Conservation (phyloP, 1,140 invertebrate species). For the Cydia pomonella region DNA sequence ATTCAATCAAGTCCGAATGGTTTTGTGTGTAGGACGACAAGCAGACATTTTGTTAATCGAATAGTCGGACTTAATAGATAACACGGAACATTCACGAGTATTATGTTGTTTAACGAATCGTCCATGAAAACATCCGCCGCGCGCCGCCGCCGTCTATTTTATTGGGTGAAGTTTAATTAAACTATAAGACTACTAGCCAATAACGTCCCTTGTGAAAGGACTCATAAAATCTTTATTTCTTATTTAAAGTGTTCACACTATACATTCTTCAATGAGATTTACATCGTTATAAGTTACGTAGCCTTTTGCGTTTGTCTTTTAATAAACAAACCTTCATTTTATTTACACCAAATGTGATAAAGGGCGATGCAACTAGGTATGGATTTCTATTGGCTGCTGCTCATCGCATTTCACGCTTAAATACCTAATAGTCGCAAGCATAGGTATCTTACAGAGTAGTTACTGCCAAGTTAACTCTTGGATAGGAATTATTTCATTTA, state of each 20-base stretch:
- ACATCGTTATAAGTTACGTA: too few species aligned
- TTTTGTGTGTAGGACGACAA: not conserved
- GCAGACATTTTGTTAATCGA: not conserved
- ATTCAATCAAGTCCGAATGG: not conserved
- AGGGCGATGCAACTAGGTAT: not conserved
- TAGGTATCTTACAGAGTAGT: constrained; percentile 9
- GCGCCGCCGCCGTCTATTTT: too few species aligned
- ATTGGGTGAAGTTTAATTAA: too few species aligned
- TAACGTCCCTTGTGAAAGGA: too few species aligned
- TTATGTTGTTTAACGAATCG: too few species aligned
- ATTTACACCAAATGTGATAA: not conserved
- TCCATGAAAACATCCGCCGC: too few species aligned
- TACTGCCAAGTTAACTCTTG: not conserved
- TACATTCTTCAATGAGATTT: not conserved
- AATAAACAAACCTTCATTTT: too few species aligned
- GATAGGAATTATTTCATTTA: not conserved
- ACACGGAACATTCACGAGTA: not conserved
- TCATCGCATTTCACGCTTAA: constrained; percentile 1
- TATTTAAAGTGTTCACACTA: not conserved
- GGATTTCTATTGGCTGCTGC: not conserved
- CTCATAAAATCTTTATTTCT: too few species aligned
- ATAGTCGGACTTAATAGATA: not conserved
- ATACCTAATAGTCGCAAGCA: not conserved
- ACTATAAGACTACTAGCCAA: too few species aligned
- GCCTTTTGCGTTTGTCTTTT: too few species aligned